A percentile compares a stretch with the other conserved stretches of the same genome.
These are phyloP conservation scores for Chrysemys picta DNA, from an alignment of 2,113 vertebrate species.

Conservation along the genomic window DNA sequence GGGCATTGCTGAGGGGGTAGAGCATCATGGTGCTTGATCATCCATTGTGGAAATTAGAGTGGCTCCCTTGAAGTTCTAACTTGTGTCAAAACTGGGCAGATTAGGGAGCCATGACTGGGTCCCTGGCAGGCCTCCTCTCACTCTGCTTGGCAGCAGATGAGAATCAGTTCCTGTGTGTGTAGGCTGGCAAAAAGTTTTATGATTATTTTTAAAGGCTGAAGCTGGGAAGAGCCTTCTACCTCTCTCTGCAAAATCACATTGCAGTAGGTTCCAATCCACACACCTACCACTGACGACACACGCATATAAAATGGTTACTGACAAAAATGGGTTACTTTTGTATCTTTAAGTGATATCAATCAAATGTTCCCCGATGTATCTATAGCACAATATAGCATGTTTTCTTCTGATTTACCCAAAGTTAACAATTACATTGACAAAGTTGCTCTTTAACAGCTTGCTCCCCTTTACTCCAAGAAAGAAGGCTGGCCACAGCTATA, in stretches of 20 bases:
- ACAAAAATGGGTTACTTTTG: background rate
- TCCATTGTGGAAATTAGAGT: background rate
- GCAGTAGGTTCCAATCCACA: background rate
- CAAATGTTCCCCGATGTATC: background rate
- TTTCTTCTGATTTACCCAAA: background rate
- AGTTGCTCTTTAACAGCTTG: background rate
- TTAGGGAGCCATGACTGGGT: background rate
- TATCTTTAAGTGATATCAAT: background rate
- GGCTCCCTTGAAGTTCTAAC: background rate
- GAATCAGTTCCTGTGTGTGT: background rate
- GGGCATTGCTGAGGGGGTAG: background rate
- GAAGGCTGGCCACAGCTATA: background rate
- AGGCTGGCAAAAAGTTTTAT: background rate
- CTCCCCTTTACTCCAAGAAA: background rate
- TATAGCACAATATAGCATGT: background rate
- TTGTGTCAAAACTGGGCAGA: background rate
- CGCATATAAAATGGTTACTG: background rate
- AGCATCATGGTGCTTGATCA: background rate
- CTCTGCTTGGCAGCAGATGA: background rate
- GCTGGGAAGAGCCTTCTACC: background rate
- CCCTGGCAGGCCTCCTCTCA: background rate
- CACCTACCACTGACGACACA: rapidly evolving
- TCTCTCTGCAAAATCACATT: background rate
- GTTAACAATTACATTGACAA: background rate
- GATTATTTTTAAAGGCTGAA: background rate